phyloP scores from a whole-genome alignment of 53 echinoderm and acorn worm species.

The Henricia sp. region DNA sequence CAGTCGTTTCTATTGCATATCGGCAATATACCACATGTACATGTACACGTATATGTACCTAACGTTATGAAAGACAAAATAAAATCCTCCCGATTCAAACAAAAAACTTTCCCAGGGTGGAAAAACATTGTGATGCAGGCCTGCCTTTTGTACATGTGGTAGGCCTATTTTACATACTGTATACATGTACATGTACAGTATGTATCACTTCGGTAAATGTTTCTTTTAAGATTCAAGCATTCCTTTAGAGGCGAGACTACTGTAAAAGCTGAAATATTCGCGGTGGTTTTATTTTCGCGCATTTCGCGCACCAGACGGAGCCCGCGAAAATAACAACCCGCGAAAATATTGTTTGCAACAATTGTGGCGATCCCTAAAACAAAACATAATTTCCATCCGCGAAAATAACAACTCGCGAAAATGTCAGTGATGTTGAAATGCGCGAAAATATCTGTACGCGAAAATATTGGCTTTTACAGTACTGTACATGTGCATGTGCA shows the following conservation, averaged over 20 bases:
- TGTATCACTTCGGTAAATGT: neutral
- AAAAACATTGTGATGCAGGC: neutral
- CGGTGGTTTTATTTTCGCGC: neutral
- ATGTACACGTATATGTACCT: neutral
- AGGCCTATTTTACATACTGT: neutral
- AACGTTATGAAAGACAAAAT: neutral
- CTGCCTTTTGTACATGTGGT: no score
- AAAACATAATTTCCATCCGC: no score
- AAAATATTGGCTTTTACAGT: no score
- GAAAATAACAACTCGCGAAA: no score
- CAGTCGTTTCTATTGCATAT: neutral
- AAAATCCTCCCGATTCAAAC: neutral
- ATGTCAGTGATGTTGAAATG: no score
- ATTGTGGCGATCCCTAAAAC: neutral
- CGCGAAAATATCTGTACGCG: no score
- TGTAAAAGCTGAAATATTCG: neutral
- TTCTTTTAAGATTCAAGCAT: neutral
- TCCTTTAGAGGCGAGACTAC: neutral
- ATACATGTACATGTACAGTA: constrained; percentile 11
- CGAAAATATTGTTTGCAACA: constrained; percentile 12
- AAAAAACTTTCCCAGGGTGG: neutral
- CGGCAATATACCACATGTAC: neutral
- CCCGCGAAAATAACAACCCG: neutral
- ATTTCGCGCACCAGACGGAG: neutral
- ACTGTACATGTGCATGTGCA: no score